phyloP scores from a whole-genome alignment of 2,797 vertebrate species.

The Neomorphus geoffroyi region DNA sequence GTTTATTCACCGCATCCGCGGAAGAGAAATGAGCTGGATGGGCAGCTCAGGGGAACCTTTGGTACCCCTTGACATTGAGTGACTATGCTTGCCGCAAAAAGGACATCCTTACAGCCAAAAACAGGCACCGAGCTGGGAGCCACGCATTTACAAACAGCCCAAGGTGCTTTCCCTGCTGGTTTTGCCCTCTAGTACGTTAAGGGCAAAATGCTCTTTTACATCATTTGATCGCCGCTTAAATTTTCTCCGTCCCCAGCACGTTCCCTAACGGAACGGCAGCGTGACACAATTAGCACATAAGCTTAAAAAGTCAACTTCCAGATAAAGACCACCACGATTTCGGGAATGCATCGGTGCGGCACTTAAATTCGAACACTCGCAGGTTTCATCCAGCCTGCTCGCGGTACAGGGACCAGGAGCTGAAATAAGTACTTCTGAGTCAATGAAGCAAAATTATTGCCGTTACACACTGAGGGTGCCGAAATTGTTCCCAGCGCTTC shows the following conservation, averaged over 20 bases:
- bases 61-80: not conserved
- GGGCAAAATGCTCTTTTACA: not conserved
- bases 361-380: accelerated
- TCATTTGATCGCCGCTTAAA: not conserved
- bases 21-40: too few species aligned
- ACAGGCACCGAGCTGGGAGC: not conserved
- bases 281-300: not conserved
- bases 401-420: not conserved
- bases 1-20: too few species aligned
- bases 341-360: not conserved
- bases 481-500: not conserved
- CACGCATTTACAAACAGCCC: not conserved
- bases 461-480: not conserved
- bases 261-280: not conserved
- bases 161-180: not conserved
- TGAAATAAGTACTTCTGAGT: not conserved
- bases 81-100: not conserved
- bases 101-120: not conserved
- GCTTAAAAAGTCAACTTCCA: not conserved
- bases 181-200: not conserved
- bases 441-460: not conserved
- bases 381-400: not conserved
- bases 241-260: not conserved
- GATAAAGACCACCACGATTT: not conserved
- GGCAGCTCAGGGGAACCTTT: too few species aligned